Evolutionary conservation across 2,888 invertebrate species (phyloP).

Genomic region (Antheraea yamamai): DNA sequence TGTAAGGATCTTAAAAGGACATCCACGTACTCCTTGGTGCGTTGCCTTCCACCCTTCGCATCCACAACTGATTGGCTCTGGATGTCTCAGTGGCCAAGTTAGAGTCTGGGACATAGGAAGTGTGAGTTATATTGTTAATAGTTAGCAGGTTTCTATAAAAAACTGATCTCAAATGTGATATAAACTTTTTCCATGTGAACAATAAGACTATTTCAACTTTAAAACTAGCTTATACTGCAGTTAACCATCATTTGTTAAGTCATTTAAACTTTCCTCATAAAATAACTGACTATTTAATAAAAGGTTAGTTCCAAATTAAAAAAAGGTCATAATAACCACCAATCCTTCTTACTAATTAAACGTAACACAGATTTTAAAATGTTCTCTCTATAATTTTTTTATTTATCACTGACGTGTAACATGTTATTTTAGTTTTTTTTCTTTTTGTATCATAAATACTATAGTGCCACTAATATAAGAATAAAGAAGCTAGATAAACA

Average conservation of each 20-base stretch:
- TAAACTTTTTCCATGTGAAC: not conserved
- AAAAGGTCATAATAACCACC: too few relatives aligned
- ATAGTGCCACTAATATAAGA: too few relatives aligned
- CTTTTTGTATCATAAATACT: too few relatives aligned
- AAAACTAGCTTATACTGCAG: not conserved
- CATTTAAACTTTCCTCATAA: too few relatives aligned
- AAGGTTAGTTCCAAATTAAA: too few relatives aligned
- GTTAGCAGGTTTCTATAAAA: not conserved
- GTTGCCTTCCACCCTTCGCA: constrained; percentile 93
- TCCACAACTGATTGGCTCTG: constrained; percentile 92
- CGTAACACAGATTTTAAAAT: too few relatives aligned
- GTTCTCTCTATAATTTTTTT: too few relatives aligned
- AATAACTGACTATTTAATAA: too few relatives aligned
- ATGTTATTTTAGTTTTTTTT: too few relatives aligned
- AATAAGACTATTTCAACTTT: not conserved
- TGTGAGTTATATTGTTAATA: constrained; percentile 50
- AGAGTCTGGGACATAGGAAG: constrained; percentile 90
- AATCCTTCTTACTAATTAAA: too few relatives aligned
- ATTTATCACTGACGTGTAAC: too few relatives aligned
- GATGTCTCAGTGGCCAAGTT: constrained; percentile 94
- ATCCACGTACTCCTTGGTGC: constrained; percentile 95
- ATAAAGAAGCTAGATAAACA: too few relatives aligned
- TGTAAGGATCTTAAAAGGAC: constrained; percentile 88
- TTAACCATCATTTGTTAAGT: not conserved
- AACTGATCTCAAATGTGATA: not conserved